phyloP scores from a whole-genome alignment of 2,113 vertebrate genomes.

The Siphamia tubifer region DNA sequence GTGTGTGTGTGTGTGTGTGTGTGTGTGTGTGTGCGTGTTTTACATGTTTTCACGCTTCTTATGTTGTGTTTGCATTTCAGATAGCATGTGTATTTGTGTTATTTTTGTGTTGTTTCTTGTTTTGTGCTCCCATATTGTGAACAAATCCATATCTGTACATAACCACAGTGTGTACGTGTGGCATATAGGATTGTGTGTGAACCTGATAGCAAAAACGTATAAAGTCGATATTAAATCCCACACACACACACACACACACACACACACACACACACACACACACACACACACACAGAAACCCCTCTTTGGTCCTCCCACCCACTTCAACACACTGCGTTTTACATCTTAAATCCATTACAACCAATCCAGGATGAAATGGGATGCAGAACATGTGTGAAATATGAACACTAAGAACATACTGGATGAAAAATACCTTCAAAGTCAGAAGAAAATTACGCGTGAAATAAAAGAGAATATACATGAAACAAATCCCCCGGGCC shows the following conservation, averaged over 20 bases:
- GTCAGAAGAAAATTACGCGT: constrained; percentile 38
- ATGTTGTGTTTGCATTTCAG: not conserved
- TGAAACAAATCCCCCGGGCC: not conserved
- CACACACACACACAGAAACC: too few species aligned
- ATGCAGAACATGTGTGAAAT: constrained; percentile 64
- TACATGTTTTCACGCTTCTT: not conserved
- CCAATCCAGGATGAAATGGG: constrained; percentile 43
- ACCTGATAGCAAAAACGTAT: constrained; percentile 20
- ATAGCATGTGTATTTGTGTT: not conserved
- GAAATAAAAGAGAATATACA: constrained; percentile 48
- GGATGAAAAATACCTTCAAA: constrained; percentile 24
- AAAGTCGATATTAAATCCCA: not conserved
- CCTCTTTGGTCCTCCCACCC: not conserved
- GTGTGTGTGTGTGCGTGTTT: constrained; percentile 9
- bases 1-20: not conserved
- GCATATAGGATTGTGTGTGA: constrained; percentile 13
- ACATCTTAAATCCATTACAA: constrained; percentile 63
- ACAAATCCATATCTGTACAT: not conserved
- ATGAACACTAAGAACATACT: not conserved
- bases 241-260: too few species aligned
- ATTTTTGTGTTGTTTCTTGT: not conserved
- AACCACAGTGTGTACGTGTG: not conserved
- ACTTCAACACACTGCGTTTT: constrained; percentile 21
- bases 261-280: too few species aligned
- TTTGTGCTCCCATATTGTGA: not conserved